Evolutionary conservation across 2,888 invertebrate genomes (phyloP).

Genomic region (Agrotis exclamationis): DNA sequence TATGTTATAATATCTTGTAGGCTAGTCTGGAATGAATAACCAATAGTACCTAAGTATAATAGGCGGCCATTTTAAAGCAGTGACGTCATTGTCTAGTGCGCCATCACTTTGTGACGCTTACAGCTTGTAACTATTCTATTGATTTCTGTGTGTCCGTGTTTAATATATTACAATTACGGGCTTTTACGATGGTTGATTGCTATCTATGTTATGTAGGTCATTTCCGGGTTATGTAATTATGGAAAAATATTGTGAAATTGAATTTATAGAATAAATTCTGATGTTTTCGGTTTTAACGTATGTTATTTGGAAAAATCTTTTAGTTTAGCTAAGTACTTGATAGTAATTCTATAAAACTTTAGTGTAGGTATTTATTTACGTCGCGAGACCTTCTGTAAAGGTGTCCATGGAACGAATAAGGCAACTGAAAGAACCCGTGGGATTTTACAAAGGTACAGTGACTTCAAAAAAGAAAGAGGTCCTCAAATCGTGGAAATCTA

Average conservation of each 20-base stretch:
- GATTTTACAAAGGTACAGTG: no score
- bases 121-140: neutral
- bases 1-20: no score
- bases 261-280: no score
- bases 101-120: slow-evolving; percentile 27
- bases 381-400: no score
- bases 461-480: no score
- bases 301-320: neutral
- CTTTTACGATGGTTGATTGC: neutral
- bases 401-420: no score
- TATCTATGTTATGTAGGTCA: neutral
- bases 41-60: neutral
- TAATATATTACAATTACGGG: slow-evolving; percentile 8
- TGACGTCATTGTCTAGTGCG: slow-evolving; percentile 25
- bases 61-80: slow-evolving; percentile 7
- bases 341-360: neutral
- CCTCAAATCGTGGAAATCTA: no score
- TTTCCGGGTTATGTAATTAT: slow-evolving; percentile 4
- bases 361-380: neutral
- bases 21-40: no score
- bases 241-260: slow-evolving; percentile 6
- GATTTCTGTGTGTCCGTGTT: slow-evolving; percentile 6
- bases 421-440: no score
- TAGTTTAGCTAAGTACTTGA: neutral
- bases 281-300: neutral